Evolutionary conservation across 2,113 vertebrate species (phyloP), one percentile per base, ranked within the genome.

Genomic region (Tiliqua scincoides): DNA sequence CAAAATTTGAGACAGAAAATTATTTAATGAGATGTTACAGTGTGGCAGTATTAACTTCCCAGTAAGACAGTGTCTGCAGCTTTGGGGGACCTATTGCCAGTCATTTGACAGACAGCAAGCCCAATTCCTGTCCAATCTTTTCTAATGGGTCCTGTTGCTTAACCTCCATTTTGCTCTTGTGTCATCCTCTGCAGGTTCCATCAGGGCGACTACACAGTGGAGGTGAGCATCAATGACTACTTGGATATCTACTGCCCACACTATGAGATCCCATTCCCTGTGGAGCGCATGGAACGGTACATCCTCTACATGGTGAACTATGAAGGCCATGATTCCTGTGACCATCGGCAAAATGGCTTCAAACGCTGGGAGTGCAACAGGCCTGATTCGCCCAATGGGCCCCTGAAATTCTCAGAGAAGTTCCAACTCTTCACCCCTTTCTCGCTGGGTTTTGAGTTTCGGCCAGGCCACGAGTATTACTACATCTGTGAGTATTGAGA

Each of bases 371-470:
- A 99, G 91, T 99, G 98, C 90, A 98, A 99, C 95, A 95, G 98
- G 20, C 99, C 99, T 0, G 97, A 95, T 35, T 97, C 98, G 18
- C 96, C 98, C 71, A 97, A 93, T 37, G 98, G 98, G 1, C 98
- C 98, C 7, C 97, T 99, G 93, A 98, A 98, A 94, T 99, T 99
- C 94, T 99, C 98, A 0, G 98, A 99, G 96, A 99, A 99, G 95
- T 99, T 99, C 95, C 99, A 99, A 93, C 98, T 99, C 90, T 99
- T 99, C 97, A 99, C 99, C 0, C 98, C 98, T 18, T 99, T 99
- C 96, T 99, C 98, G 8, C 95, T 99, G 89, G 99, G 99, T 82
- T 99, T 99, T 20, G 99, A 99, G 96, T 99, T 99, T 96, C 93
- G 99, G 2, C 98, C 98, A 0, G 98, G 98, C 35, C 98, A 98